These are phyloP conservation scores for Leptogaster cylindrica DNA, from an alignment of 2,888 invertebrate genomes.

Conservation along the genomic window DNA sequence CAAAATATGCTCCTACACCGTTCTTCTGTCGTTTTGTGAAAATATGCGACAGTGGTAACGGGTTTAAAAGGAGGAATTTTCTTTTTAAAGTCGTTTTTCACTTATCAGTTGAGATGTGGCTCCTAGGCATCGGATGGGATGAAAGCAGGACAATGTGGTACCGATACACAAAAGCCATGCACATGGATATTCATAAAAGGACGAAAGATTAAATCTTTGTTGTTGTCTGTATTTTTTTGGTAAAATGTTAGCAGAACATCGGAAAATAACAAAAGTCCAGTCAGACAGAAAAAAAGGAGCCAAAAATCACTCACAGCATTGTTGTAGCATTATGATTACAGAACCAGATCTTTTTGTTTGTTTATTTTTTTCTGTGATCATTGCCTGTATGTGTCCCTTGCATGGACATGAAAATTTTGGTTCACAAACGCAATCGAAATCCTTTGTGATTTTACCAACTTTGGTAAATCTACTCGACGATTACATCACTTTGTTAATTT, in stretches of 20 bases:
- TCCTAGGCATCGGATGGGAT: neutral
- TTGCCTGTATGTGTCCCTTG: too few species aligned
- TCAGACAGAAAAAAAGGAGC: neutral
- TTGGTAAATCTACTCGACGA: slow-evolving; percentile 5
- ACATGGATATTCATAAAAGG: neutral
- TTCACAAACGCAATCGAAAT: too few species aligned
- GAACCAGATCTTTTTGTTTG: too few species aligned
- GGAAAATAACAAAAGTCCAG: slow-evolving; percentile 6
- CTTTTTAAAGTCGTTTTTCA: slow-evolving; percentile 3
- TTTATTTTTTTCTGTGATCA: too few species aligned
- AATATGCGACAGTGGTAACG: too few species aligned
- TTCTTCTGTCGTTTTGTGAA: too few species aligned
- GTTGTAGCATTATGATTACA: too few species aligned
- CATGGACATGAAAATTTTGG: too few species aligned
- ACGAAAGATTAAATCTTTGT: too few species aligned
- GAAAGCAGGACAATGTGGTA: neutral
- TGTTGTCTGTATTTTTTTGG: neutral
- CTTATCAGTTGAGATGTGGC: neutral
- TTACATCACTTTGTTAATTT: too few species aligned
- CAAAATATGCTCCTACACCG: too few species aligned
- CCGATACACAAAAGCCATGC: neutral
- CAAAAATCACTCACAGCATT: too few species aligned
- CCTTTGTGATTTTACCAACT: neutral
- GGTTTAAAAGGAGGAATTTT: neutral
- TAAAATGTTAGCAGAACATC: neutral